Conservation (phyloP, 2,797 vertebrate species). For the Helicolenus hilgendorfi region DNA sequence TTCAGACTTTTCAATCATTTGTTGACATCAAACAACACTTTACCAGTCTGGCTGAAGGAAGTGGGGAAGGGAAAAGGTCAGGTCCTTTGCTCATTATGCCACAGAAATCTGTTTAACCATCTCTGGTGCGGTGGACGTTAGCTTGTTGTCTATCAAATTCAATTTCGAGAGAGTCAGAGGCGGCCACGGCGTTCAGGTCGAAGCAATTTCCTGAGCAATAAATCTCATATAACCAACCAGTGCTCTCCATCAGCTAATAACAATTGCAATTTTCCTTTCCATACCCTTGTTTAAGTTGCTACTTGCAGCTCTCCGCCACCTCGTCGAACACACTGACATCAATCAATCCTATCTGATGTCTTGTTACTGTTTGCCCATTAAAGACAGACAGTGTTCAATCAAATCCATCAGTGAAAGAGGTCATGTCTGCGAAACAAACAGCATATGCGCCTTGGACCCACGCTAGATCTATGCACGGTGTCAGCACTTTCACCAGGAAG, state of each 20-base stretch:
- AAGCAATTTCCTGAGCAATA: slow-evolving; percentile 85
- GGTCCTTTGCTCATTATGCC: slow-evolving; percentile 77
- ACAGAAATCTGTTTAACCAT: slow-evolving; percentile 81
- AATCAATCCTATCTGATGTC: slow-evolving; percentile 73
- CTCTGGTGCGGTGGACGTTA: slow-evolving; percentile 63
- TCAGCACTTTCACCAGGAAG: slow-evolving; percentile 71
- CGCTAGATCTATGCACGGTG: slow-evolving; percentile 25
- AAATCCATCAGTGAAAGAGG: slow-evolving; percentile 70
- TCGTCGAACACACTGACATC: slow-evolving; percentile 52
- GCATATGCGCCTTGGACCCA: slow-evolving; percentile 38
- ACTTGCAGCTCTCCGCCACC: slow-evolving; percentile 41
- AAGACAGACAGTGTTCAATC: slow-evolving; percentile 71
- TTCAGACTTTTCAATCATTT: slow-evolving; percentile 54
- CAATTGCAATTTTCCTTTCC: slow-evolving; percentile 63
- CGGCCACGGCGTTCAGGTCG: slow-evolving; percentile 73
- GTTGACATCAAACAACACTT: slow-evolving; percentile 63
- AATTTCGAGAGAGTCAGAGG: slow-evolving; percentile 82
- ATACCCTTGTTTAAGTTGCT: slow-evolving; percentile 55
- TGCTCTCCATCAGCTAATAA: slow-evolving; percentile 80
- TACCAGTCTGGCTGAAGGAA: slow-evolving; percentile 43
- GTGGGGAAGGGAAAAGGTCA: slow-evolving; percentile 58
- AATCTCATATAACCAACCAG: slow-evolving; percentile 84
- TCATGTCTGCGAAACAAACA: slow-evolving; percentile 68
- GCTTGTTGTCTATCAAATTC: slow-evolving; percentile 88
- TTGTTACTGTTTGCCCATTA: slow-evolving; percentile 78